Percentiles rank a stretch among this genome's conserved stretches.
Conservation (phyloP, 2,888 invertebrate species). For the Ophion costatus region DNA sequence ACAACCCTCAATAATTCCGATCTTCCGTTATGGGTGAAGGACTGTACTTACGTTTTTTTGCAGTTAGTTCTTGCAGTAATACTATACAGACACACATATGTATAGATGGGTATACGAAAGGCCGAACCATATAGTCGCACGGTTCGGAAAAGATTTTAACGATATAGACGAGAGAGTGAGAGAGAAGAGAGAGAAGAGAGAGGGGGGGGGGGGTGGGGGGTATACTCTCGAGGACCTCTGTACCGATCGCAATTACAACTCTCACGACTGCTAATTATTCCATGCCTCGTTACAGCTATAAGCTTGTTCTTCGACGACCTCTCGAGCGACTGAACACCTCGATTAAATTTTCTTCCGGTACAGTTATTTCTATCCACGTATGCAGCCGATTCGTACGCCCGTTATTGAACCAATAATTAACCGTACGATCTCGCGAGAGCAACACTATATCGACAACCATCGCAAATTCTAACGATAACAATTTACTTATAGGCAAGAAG, state of each 20-base stretch:
- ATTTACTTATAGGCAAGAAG: neutral
- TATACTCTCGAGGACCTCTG: constrained; percentile 29
- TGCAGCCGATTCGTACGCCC: constrained; percentile 3
- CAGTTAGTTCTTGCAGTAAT: constrained; percentile 18
- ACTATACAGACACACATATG: neutral
- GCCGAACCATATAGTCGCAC: constrained; percentile 21
- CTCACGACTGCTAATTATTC: constrained; percentile 69
- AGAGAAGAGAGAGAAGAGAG: constrained; percentile 26
- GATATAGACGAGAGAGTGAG: neutral
- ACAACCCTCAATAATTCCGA: constrained; percentile 45
- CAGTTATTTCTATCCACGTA: constrained; percentile 18
- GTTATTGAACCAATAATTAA: constrained; percentile 50
- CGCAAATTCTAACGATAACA: constrained; percentile 4
- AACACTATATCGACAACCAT: constrained; percentile 6
- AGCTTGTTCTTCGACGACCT: constrained; percentile 65
- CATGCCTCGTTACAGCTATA: constrained; percentile 61
- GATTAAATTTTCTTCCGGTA: constrained; percentile 39
- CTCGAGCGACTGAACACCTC: constrained; percentile 42
- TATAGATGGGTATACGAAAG: neutral
- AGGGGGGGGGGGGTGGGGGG: neutral
- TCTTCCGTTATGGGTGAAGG: constrained; percentile 50
- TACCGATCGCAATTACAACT: constrained; percentile 68
- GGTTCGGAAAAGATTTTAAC: neutral
- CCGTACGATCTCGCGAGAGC: constrained; percentile 27
- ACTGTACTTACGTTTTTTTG: constrained; percentile 22